Evolutionary conservation across 2,888 invertebrate genomes (phyloP).

Genomic region (Meghimatium bilineatum): DNA sequence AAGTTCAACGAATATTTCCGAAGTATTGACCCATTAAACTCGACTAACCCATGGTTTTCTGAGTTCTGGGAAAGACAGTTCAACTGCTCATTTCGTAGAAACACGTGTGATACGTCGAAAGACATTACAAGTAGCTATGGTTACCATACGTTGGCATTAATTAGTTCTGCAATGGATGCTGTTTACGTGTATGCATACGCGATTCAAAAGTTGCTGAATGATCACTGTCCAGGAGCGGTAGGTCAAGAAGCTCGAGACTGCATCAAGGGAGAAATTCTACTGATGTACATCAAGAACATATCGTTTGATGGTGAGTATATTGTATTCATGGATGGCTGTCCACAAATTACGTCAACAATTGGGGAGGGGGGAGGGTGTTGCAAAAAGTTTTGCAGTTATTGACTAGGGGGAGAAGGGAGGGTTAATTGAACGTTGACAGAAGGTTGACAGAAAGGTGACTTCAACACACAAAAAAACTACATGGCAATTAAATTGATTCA

Average conservation of each 20-base stretch:
- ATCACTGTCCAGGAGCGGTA: slow-evolving; percentile 13
- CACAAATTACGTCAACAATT: too few relatives aligned
- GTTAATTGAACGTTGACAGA: too few relatives aligned
- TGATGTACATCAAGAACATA: slow-evolving; percentile 41
- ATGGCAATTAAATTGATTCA: too few relatives aligned
- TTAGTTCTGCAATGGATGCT: slow-evolving; percentile 32
- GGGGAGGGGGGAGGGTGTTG: too few relatives aligned
- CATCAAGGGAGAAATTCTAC: slow-evolving; percentile 36
- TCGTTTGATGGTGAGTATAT: slow-evolving; percentile 37
- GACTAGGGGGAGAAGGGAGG: too few relatives aligned
- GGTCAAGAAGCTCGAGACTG: slow-evolving; percentile 42
- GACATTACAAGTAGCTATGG: background rate
- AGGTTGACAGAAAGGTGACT: too few relatives aligned
- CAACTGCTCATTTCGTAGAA: slow-evolving; percentile 56
- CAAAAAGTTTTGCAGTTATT: too few relatives aligned
- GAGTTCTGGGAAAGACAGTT: slow-evolving; percentile 66
- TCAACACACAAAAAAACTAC: too few relatives aligned
- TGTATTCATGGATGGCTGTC: too few relatives aligned
- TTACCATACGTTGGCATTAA: background rate
- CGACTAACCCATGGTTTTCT: slow-evolving; percentile 64
- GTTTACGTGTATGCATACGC: slow-evolving; percentile 46
- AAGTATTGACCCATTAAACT: slow-evolving; percentile 52
- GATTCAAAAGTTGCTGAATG: slow-evolving; percentile 29
- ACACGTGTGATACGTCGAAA: slow-evolving; percentile 30
- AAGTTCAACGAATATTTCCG: slow-evolving; percentile 64